phyloP scores from a whole-genome alignment of 2,113 vertebrate species.

The Bos javanicus region DNA sequence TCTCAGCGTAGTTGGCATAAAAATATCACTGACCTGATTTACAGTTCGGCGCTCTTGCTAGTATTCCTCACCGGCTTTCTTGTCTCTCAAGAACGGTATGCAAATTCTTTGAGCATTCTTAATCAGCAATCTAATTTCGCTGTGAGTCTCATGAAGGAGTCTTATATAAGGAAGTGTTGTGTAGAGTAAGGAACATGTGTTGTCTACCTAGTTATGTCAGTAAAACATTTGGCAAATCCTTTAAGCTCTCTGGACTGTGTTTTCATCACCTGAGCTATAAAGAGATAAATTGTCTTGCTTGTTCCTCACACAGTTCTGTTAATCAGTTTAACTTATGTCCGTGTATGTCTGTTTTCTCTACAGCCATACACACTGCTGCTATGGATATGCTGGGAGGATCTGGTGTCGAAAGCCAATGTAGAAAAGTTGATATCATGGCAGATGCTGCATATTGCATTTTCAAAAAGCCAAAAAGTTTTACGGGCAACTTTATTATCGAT shows the following conservation, averaged over 20 bases:
- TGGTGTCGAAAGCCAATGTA: constrained; percentile 89
- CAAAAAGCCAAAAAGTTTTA: constrained; percentile 87
- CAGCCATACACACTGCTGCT: constrained; percentile 95
- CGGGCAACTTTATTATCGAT: constrained; percentile 94
- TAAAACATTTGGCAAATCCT: neutral
- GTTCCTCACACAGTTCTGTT: neutral
- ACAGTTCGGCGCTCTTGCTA: neutral
- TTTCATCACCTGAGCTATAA: neutral
- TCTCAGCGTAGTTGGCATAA: neutral
- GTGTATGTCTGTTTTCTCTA: neutral
- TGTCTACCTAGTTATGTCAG: neutral
- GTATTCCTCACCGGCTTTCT: neutral
- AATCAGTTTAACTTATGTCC: neutral
- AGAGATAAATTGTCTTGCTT: neutral
- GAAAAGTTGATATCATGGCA: constrained; percentile 93
- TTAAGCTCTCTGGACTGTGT: neutral
- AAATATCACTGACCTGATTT: neutral
- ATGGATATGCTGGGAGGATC: constrained; percentile 95
- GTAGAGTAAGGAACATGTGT: neutral
- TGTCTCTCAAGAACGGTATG: neutral
- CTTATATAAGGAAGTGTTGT: neutral
- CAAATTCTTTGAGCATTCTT: neutral
- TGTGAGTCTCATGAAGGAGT: neutral
- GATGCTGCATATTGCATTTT: constrained; percentile 96
- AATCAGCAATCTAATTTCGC: neutral